Conservation (phyloP, 2,113 vertebrate genomes). For the Anser brachyrhynchus region DNA sequence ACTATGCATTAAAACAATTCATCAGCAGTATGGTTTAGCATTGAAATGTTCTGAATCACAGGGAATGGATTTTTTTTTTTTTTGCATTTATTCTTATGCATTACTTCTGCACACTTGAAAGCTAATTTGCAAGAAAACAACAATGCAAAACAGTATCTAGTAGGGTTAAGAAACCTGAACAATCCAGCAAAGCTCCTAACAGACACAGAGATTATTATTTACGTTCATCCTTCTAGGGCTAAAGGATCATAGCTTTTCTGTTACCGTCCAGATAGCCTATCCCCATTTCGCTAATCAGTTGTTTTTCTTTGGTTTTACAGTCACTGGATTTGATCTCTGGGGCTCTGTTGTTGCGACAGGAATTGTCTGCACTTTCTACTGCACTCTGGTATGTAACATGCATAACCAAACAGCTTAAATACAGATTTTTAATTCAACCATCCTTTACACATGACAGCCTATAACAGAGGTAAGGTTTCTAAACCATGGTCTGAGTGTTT, state of each 20-base stretch:
- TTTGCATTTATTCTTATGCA: not conserved
- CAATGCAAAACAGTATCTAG: not conserved
- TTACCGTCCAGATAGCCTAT: not conserved
- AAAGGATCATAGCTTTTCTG: not conserved
- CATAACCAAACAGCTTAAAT: not conserved
- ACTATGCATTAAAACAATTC: not conserved
- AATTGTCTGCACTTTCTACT: slow-evolving; percentile 88
- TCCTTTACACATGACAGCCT: not conserved
- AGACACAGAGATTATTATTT: not conserved
- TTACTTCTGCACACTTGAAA: not conserved
- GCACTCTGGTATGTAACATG: slow-evolving; percentile 81
- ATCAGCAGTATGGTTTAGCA: not conserved
- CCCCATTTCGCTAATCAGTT: not conserved
- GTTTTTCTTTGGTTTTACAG: slow-evolving; percentile 65
- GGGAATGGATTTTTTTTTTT: not conserved
- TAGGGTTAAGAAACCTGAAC: not conserved
- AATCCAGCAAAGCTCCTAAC: not conserved
- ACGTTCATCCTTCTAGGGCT: not conserved
- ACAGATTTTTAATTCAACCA: not conserved
- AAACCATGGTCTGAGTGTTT: not conserved
- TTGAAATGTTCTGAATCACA: not conserved
- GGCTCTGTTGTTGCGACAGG: slow-evolving; percentile 89
- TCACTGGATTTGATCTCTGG: slow-evolving; percentile 91
- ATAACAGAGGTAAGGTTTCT: not conserved
- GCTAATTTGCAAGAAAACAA: not conserved